A percentile compares a stretch with the other conserved stretches of the same genome.
Evolutionary conservation across 2,113 vertebrate species (phyloP).

Genomic region (Tetrax tetrax): DNA sequence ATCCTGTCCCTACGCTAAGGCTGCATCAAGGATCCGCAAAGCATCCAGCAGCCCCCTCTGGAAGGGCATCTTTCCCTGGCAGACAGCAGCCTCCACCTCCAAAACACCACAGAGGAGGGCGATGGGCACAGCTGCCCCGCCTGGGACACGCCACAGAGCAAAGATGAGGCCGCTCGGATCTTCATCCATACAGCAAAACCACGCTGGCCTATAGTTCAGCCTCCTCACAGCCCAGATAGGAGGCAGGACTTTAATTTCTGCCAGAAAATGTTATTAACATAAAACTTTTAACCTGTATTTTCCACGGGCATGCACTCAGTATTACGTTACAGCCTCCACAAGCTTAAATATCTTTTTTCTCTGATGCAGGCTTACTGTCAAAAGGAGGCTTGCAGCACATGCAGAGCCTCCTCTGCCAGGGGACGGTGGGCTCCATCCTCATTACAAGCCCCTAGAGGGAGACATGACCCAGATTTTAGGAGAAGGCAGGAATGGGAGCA

Average conservation of each 20-base stretch:
- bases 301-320: fast-evolving
- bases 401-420: background rate
- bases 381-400: fast-evolving
- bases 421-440: background rate
- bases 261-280: background rate
- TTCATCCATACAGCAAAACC: background rate
- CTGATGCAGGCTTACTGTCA: fast-evolving
- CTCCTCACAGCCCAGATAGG: background rate
- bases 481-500: background rate
- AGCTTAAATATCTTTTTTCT: background rate
- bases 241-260: background rate
- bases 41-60: no score
- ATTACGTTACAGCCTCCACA: background rate
- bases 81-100: background rate
- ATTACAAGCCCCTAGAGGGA: conserved; percentile 47
- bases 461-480: conserved; percentile 56
- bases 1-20: fast-evolving
- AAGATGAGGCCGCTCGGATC: background rate
- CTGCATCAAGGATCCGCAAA: background rate
- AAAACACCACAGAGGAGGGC: background rate
- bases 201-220: fast-evolving
- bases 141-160: background rate
- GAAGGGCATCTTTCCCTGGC: background rate
- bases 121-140: fast-evolving
- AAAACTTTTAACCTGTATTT: background rate